Percentiles rank a stretch among this genome's conserved stretches.
These are phyloP conservation scores for Lamellibrachia luymesi DNA, from an alignment of 1,140 invertebrate species.

Conservation along the genomic window DNA sequence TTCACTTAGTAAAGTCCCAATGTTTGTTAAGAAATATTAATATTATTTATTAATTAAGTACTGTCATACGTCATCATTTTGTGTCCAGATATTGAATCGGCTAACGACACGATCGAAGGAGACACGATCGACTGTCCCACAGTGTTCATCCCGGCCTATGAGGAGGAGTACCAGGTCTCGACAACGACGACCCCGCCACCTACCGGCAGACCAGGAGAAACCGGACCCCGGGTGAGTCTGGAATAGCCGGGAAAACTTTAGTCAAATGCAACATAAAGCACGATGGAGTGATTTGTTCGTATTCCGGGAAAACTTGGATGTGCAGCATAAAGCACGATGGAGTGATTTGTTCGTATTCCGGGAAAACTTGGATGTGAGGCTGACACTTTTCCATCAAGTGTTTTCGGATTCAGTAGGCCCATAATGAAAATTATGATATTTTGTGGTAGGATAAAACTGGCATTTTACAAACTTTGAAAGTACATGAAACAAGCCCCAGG, in stretches of 20 bases:
- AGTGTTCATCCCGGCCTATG: constrained; percentile 9
- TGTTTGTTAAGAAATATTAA: too few relatives aligned
- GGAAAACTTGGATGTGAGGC: neutral
- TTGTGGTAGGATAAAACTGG: too few relatives aligned
- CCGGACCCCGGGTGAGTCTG: neutral
- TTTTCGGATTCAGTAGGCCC: too few relatives aligned
- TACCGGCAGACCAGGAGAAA: constrained; percentile 9
- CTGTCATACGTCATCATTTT: neutral
- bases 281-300: neutral
- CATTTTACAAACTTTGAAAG: too few relatives aligned
- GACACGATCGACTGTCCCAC: neutral
- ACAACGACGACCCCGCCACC: constrained; percentile 14
- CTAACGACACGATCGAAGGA: neutral
- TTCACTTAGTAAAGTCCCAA: too few relatives aligned
- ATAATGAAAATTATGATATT: too few relatives aligned
- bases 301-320: neutral
- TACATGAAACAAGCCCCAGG: too few relatives aligned
- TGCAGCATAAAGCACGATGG: neutral
- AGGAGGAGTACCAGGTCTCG: too few relatives aligned
- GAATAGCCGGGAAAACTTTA: neutral
- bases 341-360: neutral
- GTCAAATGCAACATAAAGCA: neutral
- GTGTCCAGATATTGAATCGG: neutral
- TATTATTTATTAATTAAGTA: too few relatives aligned
- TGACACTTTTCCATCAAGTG: too few relatives aligned